Base-by-base conservation (phyloP, 2,888 invertebrate species). In the Pogonocherus hispidulus region DNA sequence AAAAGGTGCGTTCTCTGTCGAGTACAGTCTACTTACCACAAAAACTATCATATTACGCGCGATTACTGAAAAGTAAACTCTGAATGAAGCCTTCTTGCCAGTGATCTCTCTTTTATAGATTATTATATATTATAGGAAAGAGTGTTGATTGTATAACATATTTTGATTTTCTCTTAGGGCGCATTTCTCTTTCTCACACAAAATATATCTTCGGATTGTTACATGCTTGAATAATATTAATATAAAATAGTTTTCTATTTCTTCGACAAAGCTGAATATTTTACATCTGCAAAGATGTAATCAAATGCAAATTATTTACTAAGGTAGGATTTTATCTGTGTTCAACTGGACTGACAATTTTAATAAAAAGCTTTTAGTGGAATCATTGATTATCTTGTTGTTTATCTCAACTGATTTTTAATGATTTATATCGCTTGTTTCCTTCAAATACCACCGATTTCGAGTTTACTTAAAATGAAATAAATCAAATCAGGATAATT, bases 21-120 rank as follows among this genome's bases (percentile, higher is more conserved):
- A 3, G 27, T 27, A 8, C 27, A 5, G 4, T 2, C 2, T 2
- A 57, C 60, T 62, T 51, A 62, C 62, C 62, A 19, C 37, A 20
- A 37, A 37, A 20, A 51, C 32, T 20, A n/a, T 37, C 62, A 62
- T 62, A 11, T 49, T 35, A n/a, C 19, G 22, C 19, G 35, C 27
- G 47, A 6, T 16, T 49, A 19, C 22, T 11, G 46, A 23, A 35
- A 37, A 51, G 44, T n/a, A 11, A 18, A 62, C 62, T 32, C 14
- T 49, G 16, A 51, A 62, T 51, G 49, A 14, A 35, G 6, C 9
- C 18, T n/a, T 9, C 14, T 11, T 5, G 20, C 19, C 6, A 20
- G n/a, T 22, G 32, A 49, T 62, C 51, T 62, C 51, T 51, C 62
- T 62, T 62, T 51, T 62, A 62, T 62, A 62, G 62, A 62, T 51